Conservation (phyloP, 2,888 invertebrate species). For the Seira ritae region DNA sequence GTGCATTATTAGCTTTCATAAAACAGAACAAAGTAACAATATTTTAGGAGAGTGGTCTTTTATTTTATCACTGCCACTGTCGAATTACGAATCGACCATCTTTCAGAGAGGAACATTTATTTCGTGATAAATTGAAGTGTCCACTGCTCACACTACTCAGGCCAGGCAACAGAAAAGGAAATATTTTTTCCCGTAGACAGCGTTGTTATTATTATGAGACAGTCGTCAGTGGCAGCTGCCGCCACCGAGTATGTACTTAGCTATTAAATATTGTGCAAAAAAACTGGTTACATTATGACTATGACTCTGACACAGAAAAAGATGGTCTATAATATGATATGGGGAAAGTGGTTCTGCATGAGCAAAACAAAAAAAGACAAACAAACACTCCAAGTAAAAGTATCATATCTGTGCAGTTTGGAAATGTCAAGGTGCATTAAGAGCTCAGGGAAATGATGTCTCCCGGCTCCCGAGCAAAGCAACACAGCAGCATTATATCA, state of each 20-base stretch:
- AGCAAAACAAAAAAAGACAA: not conserved
- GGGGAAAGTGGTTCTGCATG: not conserved
- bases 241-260: not conserved
- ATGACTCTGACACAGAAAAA: slow-evolving; percentile 47
- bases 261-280: slow-evolving; percentile 52
- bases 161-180: not conserved
- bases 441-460: slow-evolving; percentile 14
- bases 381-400: not conserved
- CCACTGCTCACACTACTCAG: not conserved
- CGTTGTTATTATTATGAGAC: slow-evolving; percentile 6
- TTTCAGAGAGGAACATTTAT: slow-evolving; percentile 29
- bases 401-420: not conserved
- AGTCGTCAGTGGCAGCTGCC: slow-evolving; percentile 48
- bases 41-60: not conserved
- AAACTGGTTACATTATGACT: slow-evolving; percentile 39
- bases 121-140: slow-evolving; percentile 52
- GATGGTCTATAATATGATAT: slow-evolving; percentile 6
- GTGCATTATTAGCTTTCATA: slow-evolving; percentile 27
- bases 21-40: slow-evolving; percentile 17
- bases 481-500: not conserved
- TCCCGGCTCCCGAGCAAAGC: not conserved
- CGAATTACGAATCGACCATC: slow-evolving; percentile 31
- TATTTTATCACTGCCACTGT: not conserved
- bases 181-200: not conserved
- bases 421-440: slow-evolving; percentile 21